These are phyloP conservation scores for Drosophila kurseongensis DNA, from an alignment of 1,140 invertebrate genomes.

Conservation along the genomic window DNA sequence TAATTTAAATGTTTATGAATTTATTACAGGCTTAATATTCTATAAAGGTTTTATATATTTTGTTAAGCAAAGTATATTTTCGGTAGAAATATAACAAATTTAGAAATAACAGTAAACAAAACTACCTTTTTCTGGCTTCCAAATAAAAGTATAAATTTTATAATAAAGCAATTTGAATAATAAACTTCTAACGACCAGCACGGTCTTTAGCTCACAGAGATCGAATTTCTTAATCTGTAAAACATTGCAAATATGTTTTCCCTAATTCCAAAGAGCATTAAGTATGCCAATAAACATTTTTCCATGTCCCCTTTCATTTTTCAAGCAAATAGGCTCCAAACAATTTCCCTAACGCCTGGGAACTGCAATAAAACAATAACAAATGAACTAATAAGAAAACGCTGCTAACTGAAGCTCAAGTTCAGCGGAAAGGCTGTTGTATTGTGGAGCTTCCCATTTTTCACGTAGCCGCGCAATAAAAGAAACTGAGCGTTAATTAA, in stretches of 20 bases:
- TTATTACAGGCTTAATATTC: no score
- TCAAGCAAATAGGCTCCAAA: constrained; percentile 17
- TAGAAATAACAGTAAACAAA: no score
- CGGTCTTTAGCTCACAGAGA: no score
- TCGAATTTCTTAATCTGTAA: neutral
- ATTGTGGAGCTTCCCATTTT: constrained; percentile 54
- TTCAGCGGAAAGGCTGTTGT: constrained; percentile 19
- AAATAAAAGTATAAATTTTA: no score
- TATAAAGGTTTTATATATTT: no score
- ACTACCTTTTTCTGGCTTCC: no score
- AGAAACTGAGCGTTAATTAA: constrained; percentile 82
- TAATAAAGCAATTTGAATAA: no score
- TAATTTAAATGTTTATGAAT: no score
- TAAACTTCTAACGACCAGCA: neutral
- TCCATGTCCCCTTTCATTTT: constrained; percentile 23
- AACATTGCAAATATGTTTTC: neutral
- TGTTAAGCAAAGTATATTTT: no score
- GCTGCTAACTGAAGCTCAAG: constrained; percentile 41
- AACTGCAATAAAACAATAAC: constrained; percentile 53
- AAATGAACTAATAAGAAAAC: constrained; percentile 54
- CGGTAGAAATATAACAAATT: no score
- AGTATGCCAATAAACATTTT: constrained; percentile 20
- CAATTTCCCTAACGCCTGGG: constrained; percentile 44
- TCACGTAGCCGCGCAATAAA: constrained; percentile 72
- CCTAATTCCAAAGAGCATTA: constrained; percentile 5